Percentiles rank a stretch among this genome's conserved stretches.
phyloP scores from a whole-genome alignment of 2,113 vertebrate genomes.

The Paramisgurnus dabryanus region DNA sequence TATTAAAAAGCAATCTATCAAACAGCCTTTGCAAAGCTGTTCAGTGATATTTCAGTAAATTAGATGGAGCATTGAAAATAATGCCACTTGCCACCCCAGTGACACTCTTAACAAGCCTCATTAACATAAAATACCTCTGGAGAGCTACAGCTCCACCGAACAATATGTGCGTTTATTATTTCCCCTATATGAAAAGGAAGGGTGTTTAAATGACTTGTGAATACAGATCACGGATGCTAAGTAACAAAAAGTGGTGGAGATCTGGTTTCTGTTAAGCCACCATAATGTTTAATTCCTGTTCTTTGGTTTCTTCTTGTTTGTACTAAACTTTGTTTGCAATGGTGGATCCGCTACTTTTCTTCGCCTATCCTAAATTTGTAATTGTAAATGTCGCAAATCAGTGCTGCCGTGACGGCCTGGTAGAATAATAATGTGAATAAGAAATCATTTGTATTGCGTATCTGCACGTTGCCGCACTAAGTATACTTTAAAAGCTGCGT shows the following conservation, averaged over 20 bases:
- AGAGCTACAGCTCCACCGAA: background rate
- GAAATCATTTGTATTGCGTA: no score
- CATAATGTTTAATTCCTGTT: no score
- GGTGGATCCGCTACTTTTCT: no score
- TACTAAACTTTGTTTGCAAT: no score
- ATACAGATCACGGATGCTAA: conserved; percentile 22
- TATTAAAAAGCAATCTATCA: conserved; percentile 40
- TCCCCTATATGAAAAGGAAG: conserved; percentile 18
- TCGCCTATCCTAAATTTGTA: no score
- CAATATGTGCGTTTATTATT: conserved; percentile 42
- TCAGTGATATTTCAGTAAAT: conserved; percentile 30
- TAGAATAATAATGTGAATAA: no score
- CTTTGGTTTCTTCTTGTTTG: no score
- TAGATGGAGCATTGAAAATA: conserved; percentile 41
- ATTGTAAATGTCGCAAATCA: no score
- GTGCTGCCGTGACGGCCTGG: no score
- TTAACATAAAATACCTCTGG: conserved; percentile 43
- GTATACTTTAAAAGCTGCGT: no score
- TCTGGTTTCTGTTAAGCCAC: conserved; percentile 1
- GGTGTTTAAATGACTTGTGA: conserved; percentile 21
- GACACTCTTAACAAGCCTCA: conserved; percentile 36
- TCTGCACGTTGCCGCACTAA: no score
- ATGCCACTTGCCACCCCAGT: conserved; percentile 27
- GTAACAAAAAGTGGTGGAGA: conserved; percentile 1
- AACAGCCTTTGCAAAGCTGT: background rate